phyloP scores from a whole-genome alignment of 2,797 vertebrate genomes.

The Echeneis naucrates region DNA sequence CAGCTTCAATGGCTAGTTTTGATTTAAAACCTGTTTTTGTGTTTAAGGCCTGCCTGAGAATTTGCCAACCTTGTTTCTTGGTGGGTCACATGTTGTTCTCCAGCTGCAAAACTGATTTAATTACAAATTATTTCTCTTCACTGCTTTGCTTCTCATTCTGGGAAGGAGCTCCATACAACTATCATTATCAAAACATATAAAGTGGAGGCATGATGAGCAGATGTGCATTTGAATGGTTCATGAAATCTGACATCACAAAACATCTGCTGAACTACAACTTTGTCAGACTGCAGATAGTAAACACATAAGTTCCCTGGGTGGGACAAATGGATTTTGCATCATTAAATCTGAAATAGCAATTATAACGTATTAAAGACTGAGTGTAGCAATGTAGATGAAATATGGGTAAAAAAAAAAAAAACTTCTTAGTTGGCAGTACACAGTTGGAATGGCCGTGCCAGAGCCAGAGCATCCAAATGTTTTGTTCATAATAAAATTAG shows the following conservation, averaged over 20 bases:
- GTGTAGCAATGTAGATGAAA: neutral
- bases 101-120: neutral
- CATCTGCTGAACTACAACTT: neutral
- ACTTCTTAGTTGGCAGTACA: neutral
- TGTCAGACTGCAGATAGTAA: conserved; percentile 1
- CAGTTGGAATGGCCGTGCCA: neutral
- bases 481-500: neutral
- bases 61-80: conserved; percentile 12
- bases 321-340: conserved; percentile 24
- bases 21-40: conserved; percentile 29
- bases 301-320: neutral
- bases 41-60: conserved; percentile 13
- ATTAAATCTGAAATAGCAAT: conserved; percentile 15
- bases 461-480: neutral
- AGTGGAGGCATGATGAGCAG: conserved; percentile 15
- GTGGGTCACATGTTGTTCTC: conserved; percentile 12
- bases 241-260: conserved; percentile 28
- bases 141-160: neutral
- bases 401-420: conserved; percentile 8
- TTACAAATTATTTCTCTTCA: neutral
- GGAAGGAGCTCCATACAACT: conserved; percentile 6
- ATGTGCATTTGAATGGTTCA: neutral
- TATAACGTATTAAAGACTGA: conserved; percentile 10
- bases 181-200: neutral
- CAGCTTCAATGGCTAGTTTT: conserved; percentile 14